These are phyloP conservation scores for Laspeyria flexula DNA, from an alignment of 2,888 invertebrate species.

Conservation along the genomic window DNA sequence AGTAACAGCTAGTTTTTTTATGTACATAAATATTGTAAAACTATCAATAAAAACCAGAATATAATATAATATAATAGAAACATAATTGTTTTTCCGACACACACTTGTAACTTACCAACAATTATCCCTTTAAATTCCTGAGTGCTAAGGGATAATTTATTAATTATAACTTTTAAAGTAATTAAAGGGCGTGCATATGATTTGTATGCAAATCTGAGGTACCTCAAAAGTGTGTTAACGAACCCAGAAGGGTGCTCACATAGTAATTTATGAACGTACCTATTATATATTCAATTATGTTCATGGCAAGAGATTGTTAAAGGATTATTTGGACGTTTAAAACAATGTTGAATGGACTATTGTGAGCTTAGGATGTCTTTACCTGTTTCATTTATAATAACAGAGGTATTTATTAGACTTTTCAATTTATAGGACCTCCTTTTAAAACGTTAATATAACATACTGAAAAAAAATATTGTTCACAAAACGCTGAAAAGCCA, in stretches of 20 bases:
- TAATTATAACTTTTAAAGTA: constrained; percentile 48
- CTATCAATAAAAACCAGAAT: background rate
- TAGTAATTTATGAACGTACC: constrained; percentile 32
- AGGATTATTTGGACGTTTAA: no score
- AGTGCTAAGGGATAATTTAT: constrained; percentile 35
- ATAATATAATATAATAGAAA: background rate
- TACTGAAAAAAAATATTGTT: no score
- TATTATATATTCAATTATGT: constrained; percentile 22
- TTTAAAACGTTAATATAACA: no score
- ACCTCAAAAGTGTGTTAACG: constrained; percentile 16
- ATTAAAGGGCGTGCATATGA: constrained; percentile 38
- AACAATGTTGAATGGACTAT: no score
- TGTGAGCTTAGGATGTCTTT: background rate
- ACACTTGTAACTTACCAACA: constrained; percentile 13
- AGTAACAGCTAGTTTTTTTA: no score
- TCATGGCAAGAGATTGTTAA: background rate
- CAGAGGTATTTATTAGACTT: background rate
- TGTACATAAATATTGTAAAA: no score
- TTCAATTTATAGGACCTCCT: no score
- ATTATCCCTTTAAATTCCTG: constrained; percentile 20
- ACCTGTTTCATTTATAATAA: background rate
- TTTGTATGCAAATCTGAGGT: constrained; percentile 42
- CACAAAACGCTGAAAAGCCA: no score
- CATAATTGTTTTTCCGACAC: constrained; percentile 1
- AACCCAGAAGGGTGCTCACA: constrained; percentile 16